Base-by-base conservation (phyloP, 2,113 vertebrate genomes). In the Sardina pilchardus region DNA sequence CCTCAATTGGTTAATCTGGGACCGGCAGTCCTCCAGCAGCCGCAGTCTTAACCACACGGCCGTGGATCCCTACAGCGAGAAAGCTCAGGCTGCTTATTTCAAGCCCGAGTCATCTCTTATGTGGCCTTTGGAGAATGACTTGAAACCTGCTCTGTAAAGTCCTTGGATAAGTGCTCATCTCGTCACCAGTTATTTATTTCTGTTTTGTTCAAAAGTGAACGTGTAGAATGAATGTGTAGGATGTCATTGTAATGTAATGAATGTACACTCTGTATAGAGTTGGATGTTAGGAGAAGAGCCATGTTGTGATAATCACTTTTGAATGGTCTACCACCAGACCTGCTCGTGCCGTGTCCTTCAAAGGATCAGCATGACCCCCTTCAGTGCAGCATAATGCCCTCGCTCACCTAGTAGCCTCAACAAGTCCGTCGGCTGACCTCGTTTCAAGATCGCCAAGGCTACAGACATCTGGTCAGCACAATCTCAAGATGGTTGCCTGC, bases 1-100 rank as follows among this genome's bases (percentile, higher is more conserved):
- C 34, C 71, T 78, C 71, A 78, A 78, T 34, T 36, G 71, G 71
- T 78, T 78, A 78, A 78, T 78, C 71, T 78, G 71, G 14, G 71
- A 10, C 71, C 12, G 71, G 71, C 71, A 16, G 30, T 34, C 14
- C 30, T 78, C 71, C 71, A 78, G 71, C 6, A 16, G 10, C 30
- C 30, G 5, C 71, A 78, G 71, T 14, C 26, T 78, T 36, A 34
- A 78, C 71, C 71, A 36, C 71, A 36, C 71, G 17, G 71, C 30
- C 6, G 71, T 14, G 71, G 71, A 36, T 34, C 71, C 14, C 71
- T 12, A 16, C 30, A 78, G 71, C 10, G 21, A 17, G n/a, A 71
- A 30, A 17, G 9, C 71, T 34, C 71, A 17, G 71, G 4, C 71
- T 36, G 34, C 71, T 78, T 78, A 34, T 16, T 78, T 36, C 71